Base-by-base conservation (phyloP, 2,888 invertebrate species). In the Mellilla xanthometata region DNA sequence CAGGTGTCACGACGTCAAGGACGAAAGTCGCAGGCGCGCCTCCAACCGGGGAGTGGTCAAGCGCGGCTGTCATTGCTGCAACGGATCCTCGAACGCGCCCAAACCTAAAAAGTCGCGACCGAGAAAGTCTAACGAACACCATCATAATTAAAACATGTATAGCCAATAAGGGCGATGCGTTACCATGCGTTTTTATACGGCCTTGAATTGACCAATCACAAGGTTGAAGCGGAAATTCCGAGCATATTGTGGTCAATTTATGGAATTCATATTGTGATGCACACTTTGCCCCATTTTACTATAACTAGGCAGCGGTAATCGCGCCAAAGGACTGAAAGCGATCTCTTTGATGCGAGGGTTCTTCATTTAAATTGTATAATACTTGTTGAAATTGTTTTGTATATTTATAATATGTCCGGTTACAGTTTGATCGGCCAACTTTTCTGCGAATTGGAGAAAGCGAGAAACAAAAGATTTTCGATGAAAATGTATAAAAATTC, bases 61-160 rank as follows among this genome's bases (percentile, higher is more conserved):
- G 57, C 88, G 92, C 28, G 91, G 91, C 36, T 93, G 93, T 62
- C 90, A 90, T 23, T 93, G 93, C 69, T 93, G 93, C 71, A 91
- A 83, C 65, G 92, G 92, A 4, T 84, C 89, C 0, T 90, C 91
- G 0, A 88, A 90, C 2, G 86, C 91, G 5, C 83, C 86, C 0
- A 78, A 90, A 29, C 85, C 91, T 38, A 91, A 91, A 58, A 78
- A 81, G 39, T 67, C 85, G 0, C 64, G 85, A 4, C 79, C 72
- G 42, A 70, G 72, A 30, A 84, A 83, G 55, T 75, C 76, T 9
- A 65, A 63, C 35, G 86, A 85, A 55, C 82, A 77, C 52, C 58
- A 62, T 43, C 62, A 34, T 22, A 51, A 55, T 54, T 57, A 50
- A 49, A 54, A 58, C 59, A 19, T n/a, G n/a, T n/a, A n/a, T n/a